Evolutionary conservation across 2,888 invertebrate genomes (phyloP).

Genomic region (Cosmia trapezina): DNA sequence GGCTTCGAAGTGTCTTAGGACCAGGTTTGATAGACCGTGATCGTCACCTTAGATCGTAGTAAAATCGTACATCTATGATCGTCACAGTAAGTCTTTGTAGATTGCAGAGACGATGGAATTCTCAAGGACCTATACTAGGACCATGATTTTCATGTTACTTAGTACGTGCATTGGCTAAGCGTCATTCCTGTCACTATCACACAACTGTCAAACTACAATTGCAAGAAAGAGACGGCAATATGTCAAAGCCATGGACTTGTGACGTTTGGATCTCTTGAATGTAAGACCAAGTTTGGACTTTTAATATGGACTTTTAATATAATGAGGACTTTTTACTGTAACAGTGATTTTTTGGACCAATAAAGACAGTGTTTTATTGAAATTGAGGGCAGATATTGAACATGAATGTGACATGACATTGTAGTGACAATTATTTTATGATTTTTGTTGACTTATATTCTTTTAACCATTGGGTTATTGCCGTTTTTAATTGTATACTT

Average conservation of each 20-base stretch:
- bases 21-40: not conserved
- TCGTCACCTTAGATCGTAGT: not conserved
- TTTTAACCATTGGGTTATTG: slow-evolving; percentile 3
- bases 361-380: not conserved
- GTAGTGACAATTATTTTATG: slow-evolving; percentile 10
- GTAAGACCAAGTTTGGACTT: not conserved
- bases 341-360: slow-evolving; percentile 24
- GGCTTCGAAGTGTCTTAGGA: slow-evolving; percentile 87
- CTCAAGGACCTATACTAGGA: slow-evolving; percentile 5
- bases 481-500: slow-evolving; percentile 6
- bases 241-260: too few species aligned
- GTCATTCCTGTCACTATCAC: not conserved
- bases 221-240: not conserved
- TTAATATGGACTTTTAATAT: too few species aligned
- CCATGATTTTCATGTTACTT: not conserved
- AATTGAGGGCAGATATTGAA: not conserved
- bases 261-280: not conserved
- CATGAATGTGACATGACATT: slow-evolving; percentile 25
- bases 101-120: not conserved
- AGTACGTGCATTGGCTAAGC: not conserved
- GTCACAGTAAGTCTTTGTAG: not conserved
- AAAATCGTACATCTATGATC: not conserved
- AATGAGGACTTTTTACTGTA: not conserved
- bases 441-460: slow-evolving; percentile 1
- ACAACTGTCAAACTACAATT: not conserved